Base-by-base conservation (phyloP, 2,797 vertebrate genomes). In the Channa striata region DNA sequence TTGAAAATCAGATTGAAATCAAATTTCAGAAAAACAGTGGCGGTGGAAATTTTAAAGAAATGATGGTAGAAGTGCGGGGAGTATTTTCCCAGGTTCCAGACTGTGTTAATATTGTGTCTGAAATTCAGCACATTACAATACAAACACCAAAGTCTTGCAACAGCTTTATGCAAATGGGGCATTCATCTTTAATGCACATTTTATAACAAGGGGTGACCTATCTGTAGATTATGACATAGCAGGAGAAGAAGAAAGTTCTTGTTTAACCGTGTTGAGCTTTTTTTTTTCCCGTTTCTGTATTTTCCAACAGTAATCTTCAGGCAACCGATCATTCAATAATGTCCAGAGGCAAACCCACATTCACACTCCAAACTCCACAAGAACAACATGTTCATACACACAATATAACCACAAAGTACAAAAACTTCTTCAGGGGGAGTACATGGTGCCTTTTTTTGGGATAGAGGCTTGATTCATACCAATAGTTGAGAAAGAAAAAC, bases 171-270 rank as follows among this genome's bases (percentile, higher is more conserved):
- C 79, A 80, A 74, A 87, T 77, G 30, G 46, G 16, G 67, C 72
- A 87, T 82, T 62, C 74, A 89, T 82, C 73, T 86, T 86, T 71
- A 83, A 87, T 81, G 67, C 46, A 44, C 49, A 36, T 74, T 65
- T 54, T 56, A 74, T 39, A 80, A 50, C 44, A 62, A 33, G 44
- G 64, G 19, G 40, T 14, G 16, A 64, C 37, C 52, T 12, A 33
- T 63, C 43, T 14, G 49, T n/a, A 34, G 42, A 68, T 42, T 61
- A 39, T 17, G 62, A 75, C 52, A 72, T 14, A 8, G 62, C 4
- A 39, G 19, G 30, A 66, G 11, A 52, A 34, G 77, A 72, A 47
- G 56, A 52, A 62, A 58, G 17, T 58, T 61, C 30, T 36, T 68
- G 66, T 70, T 77, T 20, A 61, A 59, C 44, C 66, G 14, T 36